Base-by-base conservation (phyloP, 2,888 invertebrate species). In the Parnassius glacialis region DNA sequence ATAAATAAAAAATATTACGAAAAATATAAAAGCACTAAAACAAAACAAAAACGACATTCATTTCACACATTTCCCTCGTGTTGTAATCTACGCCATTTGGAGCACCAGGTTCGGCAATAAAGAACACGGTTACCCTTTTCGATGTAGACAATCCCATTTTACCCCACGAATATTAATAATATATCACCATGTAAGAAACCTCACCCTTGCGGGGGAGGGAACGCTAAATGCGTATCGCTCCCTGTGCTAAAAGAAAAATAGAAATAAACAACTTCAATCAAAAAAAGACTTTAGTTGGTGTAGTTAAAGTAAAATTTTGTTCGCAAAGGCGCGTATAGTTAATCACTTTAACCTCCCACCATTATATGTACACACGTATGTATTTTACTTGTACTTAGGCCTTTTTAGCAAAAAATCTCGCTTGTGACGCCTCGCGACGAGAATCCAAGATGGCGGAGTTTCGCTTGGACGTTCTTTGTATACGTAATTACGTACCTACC, bases 181-280 rank as follows among this genome's bases (percentile, higher is more conserved):
- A 86, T 84, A 90, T 85, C 80, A 81, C 82, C 74, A 83, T 84
- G 86, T 88, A 90, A 90, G 90, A 90, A 89, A 90, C 85, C 88
- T 87, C 84, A 72, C 77, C 76, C 77, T 74, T 73, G 80, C 76
- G 85, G 79, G 87, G 87, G 88, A 79, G 87, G 87, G 73, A 68
- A 73, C 74, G 81, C 81, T 83, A 83, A 88, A 87, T 81, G 81
- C 77, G 81, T 76, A 79, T 74, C 82, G 79, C 70, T 79, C 87
- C 88, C 87, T 86, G 79, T 81, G 72, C 67, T 73, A 70, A 79
- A 83, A 79, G 72, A 78, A 78, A 84, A 85, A 85, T 81, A 74
- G 71, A 69, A 64, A 65, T 67, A 68, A 64, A 59, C 52, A 42
- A 47, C 42, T 55, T 20, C 66, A 71, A 66, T 55, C 56, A 64